Base-by-base conservation (phyloP, 2,797 vertebrate species). In the Enteromius argenteus region DNA sequence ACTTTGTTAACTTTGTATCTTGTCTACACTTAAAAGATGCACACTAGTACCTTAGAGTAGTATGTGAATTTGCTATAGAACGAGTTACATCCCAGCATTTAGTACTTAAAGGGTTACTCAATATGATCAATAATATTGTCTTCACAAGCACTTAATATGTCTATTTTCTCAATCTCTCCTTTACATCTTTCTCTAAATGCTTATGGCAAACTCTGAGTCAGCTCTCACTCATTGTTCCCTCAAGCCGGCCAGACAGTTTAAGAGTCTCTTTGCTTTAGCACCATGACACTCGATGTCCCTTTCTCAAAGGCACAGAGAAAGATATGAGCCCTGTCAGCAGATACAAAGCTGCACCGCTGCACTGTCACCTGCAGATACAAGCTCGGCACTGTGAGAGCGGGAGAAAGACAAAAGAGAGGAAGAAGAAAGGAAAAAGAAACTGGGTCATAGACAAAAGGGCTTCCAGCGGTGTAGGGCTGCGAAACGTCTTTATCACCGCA, bases 241-340 rank as follows among this genome's bases (percentile, higher is more conserved):
- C 68, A 73, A 60, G 56, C 37, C 21, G 23, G 27, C 11, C 46
- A 56, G 60, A 68, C 46, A 68, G 81, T 68, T 83, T 75, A 83
- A 67, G 35, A 67, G 27, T 67, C 39, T 68, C 71, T 74, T 44
- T 83, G n/a, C 39, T 76, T 56, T 66, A 11, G 32, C 71, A 30
- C 44, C n/a, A 21, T 10, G 30, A 23, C 46, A 53, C 32, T 76
- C 17, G 23, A 39, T 4, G n/a, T 76, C 60, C 92, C 91, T 91
- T 88, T 91, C 91, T 93, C 86, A 89, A 85, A 88, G 88, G 89
- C 87, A 87, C 78, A 75, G 80, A 77, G 62, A 79, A 81, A 72
- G 32, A 79, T 66, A 56, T 73, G 42, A 81, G 64, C 79, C 73
- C 27, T 86, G 84, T 88, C 84, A 88, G 84, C 82, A 87, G 62